These are phyloP conservation scores for Tethya wilhelma DNA, from an alignment of 37 sponge, comb jelly and placozoan genomes.

Conservation along the genomic window DNA sequence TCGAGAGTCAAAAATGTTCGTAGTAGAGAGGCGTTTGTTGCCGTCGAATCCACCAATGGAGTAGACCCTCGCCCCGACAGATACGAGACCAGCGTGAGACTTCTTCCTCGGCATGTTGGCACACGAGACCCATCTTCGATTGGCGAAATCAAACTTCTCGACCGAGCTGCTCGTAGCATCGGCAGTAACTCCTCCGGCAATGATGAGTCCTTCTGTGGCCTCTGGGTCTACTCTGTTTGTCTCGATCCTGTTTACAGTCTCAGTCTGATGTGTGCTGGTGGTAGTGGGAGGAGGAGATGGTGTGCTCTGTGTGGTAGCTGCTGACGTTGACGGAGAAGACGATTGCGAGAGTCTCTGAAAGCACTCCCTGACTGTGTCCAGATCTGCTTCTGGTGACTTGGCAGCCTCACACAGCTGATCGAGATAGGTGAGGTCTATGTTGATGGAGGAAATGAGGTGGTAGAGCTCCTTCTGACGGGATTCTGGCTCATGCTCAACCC, in stretches of 20 bases:
- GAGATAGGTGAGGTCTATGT: neutral
- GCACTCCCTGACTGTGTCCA: neutral
- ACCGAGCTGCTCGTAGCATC: constrained; percentile 3
- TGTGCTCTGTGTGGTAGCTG: no score
- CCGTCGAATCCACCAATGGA: constrained; percentile 41
- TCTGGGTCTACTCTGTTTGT: neutral
- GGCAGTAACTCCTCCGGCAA: constrained; percentile 26
- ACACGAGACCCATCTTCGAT: constrained; percentile 10
- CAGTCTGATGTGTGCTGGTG: neutral
- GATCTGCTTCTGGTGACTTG: neutral
- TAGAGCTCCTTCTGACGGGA: constrained; percentile 4
- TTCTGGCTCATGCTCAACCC: constrained; percentile 7
- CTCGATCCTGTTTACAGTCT: neutral
- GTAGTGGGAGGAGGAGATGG: neutral
- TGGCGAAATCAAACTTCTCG: constrained; percentile 17
- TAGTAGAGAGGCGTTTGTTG: constrained; percentile 2
- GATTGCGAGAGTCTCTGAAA: neutral
- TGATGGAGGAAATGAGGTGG: neutral
- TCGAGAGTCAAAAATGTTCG: constrained; percentile 17
- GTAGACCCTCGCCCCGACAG: constrained; percentile 17
- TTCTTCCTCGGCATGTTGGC: constrained; percentile 33
- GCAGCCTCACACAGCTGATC: no score
- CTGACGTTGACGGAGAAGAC: no score
- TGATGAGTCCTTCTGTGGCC: neutral
- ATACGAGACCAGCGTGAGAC: constrained; percentile 28